These are phyloP conservation scores for Megaceryle alcyon DNA, from an alignment of 2,797 vertebrate genomes.

Conservation along the genomic window DNA sequence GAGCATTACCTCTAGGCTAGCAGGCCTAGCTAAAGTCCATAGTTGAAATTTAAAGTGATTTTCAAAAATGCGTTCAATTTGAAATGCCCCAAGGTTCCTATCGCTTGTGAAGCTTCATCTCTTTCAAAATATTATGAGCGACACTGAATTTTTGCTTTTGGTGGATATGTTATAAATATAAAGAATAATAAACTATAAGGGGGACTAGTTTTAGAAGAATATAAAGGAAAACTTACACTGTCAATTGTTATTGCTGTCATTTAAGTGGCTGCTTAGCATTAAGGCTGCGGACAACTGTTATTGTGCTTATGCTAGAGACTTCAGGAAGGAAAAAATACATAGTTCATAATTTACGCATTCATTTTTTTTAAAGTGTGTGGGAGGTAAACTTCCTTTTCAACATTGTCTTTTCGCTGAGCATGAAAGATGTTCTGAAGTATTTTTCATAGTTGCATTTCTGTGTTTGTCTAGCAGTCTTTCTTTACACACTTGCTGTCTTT, in stretches of 20 bases:
- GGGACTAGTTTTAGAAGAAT: neutral
- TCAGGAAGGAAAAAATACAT: neutral
- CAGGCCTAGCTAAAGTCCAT: slow-evolving; percentile 27
- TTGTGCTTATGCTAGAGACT: neutral
- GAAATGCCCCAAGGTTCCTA: slow-evolving; percentile 61
- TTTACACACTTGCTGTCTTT: neutral
- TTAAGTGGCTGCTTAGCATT: neutral
- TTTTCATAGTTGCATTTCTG: neutral
- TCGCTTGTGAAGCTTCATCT: slow-evolving; percentile 31
- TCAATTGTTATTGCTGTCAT: neutral
- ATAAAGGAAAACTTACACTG: neutral
- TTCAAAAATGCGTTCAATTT: slow-evolving; percentile 56
- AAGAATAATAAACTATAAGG: slow-evolving; percentile 14
- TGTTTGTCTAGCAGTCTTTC: neutral
- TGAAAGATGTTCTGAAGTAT: neutral
- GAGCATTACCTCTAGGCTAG: slow-evolving; percentile 62
- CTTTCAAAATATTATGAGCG: slow-evolving; percentile 28
- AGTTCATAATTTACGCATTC: neutral
- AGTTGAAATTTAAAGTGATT: slow-evolving; percentile 69
- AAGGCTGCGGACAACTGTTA: neutral
- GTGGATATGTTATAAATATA: slow-evolving; percentile 20
- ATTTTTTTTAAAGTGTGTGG: neutral
- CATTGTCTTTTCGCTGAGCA: neutral
- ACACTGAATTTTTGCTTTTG: slow-evolving; percentile 25
- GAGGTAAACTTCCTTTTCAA: neutral